A percentile compares a stretch with the other conserved stretches of the same genome.
These are phyloP conservation scores for Pyrgus malvae DNA, from an alignment of 2,888 invertebrate genomes.

Conservation along the genomic window DNA sequence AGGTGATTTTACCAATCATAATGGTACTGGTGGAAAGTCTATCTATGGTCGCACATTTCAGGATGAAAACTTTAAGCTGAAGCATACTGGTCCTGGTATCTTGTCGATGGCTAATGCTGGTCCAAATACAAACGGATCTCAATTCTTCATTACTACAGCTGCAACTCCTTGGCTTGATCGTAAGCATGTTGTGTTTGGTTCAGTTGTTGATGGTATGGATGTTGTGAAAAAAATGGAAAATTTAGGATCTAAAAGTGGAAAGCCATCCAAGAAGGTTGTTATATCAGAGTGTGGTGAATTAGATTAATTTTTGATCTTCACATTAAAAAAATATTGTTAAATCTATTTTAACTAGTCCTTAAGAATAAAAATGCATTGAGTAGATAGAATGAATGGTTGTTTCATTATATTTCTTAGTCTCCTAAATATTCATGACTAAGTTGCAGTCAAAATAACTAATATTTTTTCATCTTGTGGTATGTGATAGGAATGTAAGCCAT, in stretches of 20 bases:
- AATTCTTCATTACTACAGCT: slow-evolving; percentile 97
- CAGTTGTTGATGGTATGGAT: slow-evolving; percentile 95
- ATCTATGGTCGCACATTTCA: slow-evolving; percentile 96
- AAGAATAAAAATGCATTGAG: background rate
- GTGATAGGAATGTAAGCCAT: no score
- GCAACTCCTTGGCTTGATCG: slow-evolving; percentile 97
- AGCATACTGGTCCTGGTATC: slow-evolving; percentile 93
- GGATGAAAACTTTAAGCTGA: slow-evolving; percentile 97
- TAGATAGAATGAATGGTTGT: background rate
- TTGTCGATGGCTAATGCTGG: slow-evolving; percentile 98
- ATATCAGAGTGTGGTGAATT: slow-evolving; percentile 93
- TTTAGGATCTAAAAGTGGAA: slow-evolving; percentile 91
- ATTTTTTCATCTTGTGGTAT: no score
- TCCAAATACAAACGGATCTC: slow-evolving; percentile 97
- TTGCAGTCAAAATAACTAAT: no score
- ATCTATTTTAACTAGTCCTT: background rate
- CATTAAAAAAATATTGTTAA: background rate
- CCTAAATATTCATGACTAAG: no score
- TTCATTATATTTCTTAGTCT: no score
- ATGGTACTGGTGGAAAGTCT: slow-evolving; percentile 96
- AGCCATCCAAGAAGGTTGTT: slow-evolving; percentile 90
- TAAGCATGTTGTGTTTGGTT: slow-evolving; percentile 97
- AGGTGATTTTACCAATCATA: slow-evolving; percentile 95
- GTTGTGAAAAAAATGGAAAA: slow-evolving; percentile 93
- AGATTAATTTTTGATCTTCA: slow-evolving; percentile 38